Conservation (phyloP, 2,797 vertebrate genomes). For the Microctenopoma stevenorrisi region DNA sequence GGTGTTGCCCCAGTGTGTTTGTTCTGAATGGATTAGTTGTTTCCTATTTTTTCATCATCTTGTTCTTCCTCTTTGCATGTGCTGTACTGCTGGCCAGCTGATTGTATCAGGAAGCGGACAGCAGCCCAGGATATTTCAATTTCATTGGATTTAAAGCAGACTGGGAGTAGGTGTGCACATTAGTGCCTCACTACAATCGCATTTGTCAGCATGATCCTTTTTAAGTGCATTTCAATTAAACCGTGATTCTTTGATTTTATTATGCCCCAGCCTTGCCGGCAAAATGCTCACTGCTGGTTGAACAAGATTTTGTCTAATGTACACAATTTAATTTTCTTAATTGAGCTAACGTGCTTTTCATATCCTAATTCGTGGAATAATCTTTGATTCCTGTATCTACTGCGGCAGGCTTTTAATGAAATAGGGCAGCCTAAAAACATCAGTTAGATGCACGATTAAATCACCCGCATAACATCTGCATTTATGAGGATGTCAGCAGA, state of each 20-base stretch:
- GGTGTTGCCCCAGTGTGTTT: constrained; percentile 83
- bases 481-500: constrained; percentile 84
- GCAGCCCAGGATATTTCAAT: constrained; percentile 87
- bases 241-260: constrained; percentile 97
- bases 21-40: constrained; percentile 91
- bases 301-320: constrained; percentile 90
- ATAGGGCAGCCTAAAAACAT: constrained; percentile 87
- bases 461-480: constrained; percentile 89
- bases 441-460: constrained; percentile 84
- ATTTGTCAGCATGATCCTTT: constrained; percentile 98
- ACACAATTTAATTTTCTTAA: constrained; percentile 99
- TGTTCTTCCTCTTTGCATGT: constrained; percentile 50
- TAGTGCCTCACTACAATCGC: constrained; percentile 93
- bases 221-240: constrained; percentile 99
- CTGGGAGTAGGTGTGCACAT: constrained; percentile 87
- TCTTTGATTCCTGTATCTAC: constrained; percentile 89
- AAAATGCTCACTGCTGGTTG: constrained; percentile 87
- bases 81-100: constrained; percentile 79
- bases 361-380: constrained; percentile 95
- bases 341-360: constrained; percentile 95
- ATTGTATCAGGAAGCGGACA: constrained; percentile 92
- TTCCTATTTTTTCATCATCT: constrained; percentile 42
- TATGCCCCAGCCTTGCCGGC: constrained; percentile 86
- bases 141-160: constrained; percentile 94
- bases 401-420: constrained; percentile 90